Evolutionary conservation across 2,797 vertebrate species (phyloP), one percentile per base, ranked within the genome.

Genomic region (Amphiprion clarkii): DNA sequence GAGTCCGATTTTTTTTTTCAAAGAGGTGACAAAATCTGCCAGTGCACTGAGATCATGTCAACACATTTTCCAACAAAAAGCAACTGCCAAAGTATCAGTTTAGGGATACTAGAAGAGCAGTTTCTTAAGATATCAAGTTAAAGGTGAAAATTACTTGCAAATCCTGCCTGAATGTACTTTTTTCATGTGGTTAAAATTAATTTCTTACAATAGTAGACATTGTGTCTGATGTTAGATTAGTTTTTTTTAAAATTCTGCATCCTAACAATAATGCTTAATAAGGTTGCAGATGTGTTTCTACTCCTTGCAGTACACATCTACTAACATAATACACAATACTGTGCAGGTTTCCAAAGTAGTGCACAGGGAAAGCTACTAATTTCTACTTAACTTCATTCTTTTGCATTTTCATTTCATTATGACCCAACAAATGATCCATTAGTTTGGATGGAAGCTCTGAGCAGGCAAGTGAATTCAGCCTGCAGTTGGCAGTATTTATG

Each of bases 401-500:
- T 71, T 69, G 64, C 54, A n/a, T 73, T 71, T 69, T 73, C 46
- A 75, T 83, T 85, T 83, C 40, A 69, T 83, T 68, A 58, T 19
- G 17, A 68, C 44, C 59, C 63, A 78, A 69, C 93, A 83, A 82
- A 87, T 74, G 70, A 83, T 70, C 61, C 68, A 73, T 84, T 82
- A 65, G 64, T 76, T 78, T 83, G 74, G 51, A 79, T 61, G 78
- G 65, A 17, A 48, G 54, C 74, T 79, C 51, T 62, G 63, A 64
- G 72, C 23, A 57, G 93, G 92, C 92, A 94, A 94, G 93, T 96
- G 95, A 96, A 96, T 96, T 95, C 95, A 54, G 95, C 52, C 96
- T 93, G 95, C 92, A 93, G 94, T 95, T 96, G 96, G 96, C 95
- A 95, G 96, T 97, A 97, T 98, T 98, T 97, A 96, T 97, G 96